Evolutionary conservation across 2,888 invertebrate species (phyloP).

Genomic region (Didymodactylos carnosus): DNA sequence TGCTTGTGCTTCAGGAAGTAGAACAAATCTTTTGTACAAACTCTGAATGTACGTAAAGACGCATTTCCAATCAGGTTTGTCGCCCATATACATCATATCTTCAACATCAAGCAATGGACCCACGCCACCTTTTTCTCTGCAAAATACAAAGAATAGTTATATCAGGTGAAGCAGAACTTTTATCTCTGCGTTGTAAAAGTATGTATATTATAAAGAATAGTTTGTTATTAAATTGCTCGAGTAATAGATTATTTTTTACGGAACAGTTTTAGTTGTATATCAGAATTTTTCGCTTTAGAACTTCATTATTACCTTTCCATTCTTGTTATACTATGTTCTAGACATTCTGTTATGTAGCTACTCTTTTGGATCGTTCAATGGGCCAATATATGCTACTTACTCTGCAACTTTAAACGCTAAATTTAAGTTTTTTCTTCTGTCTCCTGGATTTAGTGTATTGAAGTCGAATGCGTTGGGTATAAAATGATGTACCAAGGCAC

Average conservation of each 20-base stretch:
- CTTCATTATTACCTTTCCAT: too few relatives aligned
- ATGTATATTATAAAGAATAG: too few relatives aligned
- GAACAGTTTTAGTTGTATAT: too few relatives aligned
- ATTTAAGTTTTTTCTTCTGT: constrained; percentile 72
- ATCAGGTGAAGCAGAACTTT: too few relatives aligned
- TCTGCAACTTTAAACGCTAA: constrained; percentile 84
- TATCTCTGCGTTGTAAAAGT: too few relatives aligned
- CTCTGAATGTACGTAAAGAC: constrained; percentile 97
- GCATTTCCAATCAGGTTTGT: constrained; percentile 97
- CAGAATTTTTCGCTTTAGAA: too few relatives aligned
- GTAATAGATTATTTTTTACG: too few relatives aligned
- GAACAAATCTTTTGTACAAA: constrained; percentile 50
- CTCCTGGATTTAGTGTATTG: constrained; percentile 57
- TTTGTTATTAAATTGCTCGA: too few relatives aligned
- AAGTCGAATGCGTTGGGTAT: constrained; percentile 83
- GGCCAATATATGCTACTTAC: constrained; percentile 52
- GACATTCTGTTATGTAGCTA: too few relatives aligned
- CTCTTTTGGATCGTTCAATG: too few relatives aligned
- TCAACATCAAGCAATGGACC: constrained; percentile 88
- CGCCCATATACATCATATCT: constrained; percentile 82
- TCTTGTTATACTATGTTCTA: too few relatives aligned
- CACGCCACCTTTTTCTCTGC: constrained; percentile 86
- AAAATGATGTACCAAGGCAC: constrained; percentile 85
- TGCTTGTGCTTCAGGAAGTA: constrained; percentile 6
- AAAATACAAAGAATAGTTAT: constrained; percentile 21